These are phyloP conservation scores for Euthynnus affinis DNA, from an alignment of 2,797 vertebrate genomes.

Conservation along the genomic window DNA sequence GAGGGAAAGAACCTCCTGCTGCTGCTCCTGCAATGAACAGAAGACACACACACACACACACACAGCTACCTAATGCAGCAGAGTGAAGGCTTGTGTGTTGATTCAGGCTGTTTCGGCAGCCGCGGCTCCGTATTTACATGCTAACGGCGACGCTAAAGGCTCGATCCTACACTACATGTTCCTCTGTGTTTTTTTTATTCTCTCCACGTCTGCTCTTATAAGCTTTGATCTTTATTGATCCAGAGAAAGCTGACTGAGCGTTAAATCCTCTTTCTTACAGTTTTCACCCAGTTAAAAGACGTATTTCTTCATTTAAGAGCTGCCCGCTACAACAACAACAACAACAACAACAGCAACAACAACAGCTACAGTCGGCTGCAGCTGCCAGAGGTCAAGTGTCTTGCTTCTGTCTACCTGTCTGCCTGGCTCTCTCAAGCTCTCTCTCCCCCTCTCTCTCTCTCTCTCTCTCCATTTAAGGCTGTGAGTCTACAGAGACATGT, in stretches of 20 bases:
- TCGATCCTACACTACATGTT: background rate
- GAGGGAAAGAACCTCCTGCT: too few relatives aligned
- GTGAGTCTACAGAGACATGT: slow-evolving; percentile 14
- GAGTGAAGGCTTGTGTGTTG: background rate
- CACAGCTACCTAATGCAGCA: background rate
- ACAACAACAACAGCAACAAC: background rate
- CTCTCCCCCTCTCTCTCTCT: slow-evolving; percentile 21
- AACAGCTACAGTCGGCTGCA: too few relatives aligned
- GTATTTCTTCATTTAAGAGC: background rate
- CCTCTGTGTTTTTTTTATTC: background rate
- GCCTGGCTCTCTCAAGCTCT: background rate
- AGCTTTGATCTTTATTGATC: slow-evolving; percentile 10
- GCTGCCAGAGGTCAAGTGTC: slow-evolving; percentile 40
- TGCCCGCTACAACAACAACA: background rate
- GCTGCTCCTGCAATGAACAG: background rate
- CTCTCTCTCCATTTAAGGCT: slow-evolving; percentile 60
- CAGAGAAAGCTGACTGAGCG: background rate
- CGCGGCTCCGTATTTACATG: slow-evolving; percentile 18
- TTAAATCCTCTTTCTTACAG: background rate
- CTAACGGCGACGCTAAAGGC: background rate
- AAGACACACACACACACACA: background rate
- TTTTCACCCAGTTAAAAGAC: slow-evolving; percentile 18
- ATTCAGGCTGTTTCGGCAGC: background rate
- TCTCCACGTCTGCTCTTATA: background rate
- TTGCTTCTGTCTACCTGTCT: slow-evolving; percentile 34